phyloP scores from a whole-genome alignment of 2,888 invertebrate genomes.

The Erannis defoliaria region DNA sequence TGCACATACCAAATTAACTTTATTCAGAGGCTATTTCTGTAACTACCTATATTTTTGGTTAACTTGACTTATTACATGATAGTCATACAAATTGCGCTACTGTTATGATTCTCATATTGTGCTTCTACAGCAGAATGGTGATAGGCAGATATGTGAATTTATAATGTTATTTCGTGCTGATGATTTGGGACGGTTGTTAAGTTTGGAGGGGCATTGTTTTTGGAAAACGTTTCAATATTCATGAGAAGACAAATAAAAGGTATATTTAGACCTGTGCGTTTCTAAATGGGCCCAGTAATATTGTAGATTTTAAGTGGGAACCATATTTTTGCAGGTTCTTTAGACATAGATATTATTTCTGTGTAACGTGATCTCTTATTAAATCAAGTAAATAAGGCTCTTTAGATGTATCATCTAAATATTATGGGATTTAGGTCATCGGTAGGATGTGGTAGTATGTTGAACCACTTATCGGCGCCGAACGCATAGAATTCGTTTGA shows the following conservation, averaged over 20 bases:
- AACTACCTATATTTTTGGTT: background rate
- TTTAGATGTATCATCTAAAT: too few relatives aligned
- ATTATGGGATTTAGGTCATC: too few relatives aligned
- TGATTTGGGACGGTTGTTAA: slow-evolving; percentile 50
- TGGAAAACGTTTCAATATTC: slow-evolving; percentile 42
- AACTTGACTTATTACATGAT: too few relatives aligned
- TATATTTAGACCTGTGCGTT: background rate
- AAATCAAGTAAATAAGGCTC: too few relatives aligned
- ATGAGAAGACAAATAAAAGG: slow-evolving; percentile 26
- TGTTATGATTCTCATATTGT: slow-evolving; percentile 11
- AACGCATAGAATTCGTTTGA: too few relatives aligned
- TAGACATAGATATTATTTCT: too few relatives aligned
- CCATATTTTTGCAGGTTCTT: background rate
- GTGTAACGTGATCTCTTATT: too few relatives aligned
- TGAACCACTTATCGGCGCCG: too few relatives aligned
- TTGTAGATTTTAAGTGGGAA: background rate
- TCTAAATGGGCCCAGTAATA: background rate
- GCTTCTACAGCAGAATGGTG: slow-evolving; percentile 57
- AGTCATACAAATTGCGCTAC: background rate
- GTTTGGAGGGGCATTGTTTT: slow-evolving; percentile 41
- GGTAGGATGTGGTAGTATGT: too few relatives aligned
- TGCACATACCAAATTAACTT: too few relatives aligned
- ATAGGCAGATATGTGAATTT: slow-evolving; percentile 75
- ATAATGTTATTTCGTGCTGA: slow-evolving; percentile 61
- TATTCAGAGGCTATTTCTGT: background rate